phyloP scores from a whole-genome alignment of 2,888 invertebrate genomes.

The Eubasilissa splendida region DNA sequence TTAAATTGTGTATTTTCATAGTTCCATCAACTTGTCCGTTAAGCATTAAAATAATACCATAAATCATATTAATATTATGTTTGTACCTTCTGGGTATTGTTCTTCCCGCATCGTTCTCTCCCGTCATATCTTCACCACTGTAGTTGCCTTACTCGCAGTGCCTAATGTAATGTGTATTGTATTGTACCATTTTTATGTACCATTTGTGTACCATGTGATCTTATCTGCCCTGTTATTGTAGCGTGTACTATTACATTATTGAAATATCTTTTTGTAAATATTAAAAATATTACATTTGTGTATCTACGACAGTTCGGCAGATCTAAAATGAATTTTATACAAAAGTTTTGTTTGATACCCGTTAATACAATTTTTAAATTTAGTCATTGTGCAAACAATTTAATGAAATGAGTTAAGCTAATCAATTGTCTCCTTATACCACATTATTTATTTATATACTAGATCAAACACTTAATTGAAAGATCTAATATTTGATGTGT shows the following conservation, averaged over 20 bases:
- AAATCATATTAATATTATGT: no score
- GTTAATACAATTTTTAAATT: background rate
- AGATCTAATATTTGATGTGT: conserved; percentile 19
- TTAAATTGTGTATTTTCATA: background rate
- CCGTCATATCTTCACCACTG: conserved; percentile 79
- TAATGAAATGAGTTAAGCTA: background rate
- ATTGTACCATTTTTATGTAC: conserved; percentile 58
- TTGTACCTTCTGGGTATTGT: no score
- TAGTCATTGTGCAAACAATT: background rate
- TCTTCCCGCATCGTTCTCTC: conserved; percentile 58
- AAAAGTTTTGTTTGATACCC: conserved; percentile 9
- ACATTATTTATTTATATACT: conserved; percentile 5
- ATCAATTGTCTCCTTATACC: background rate
- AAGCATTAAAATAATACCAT: background rate
- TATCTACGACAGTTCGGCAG: conserved; percentile 30
- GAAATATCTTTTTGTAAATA: conserved; percentile 61
- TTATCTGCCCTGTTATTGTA: conserved; percentile 58
- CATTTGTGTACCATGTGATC: conserved; percentile 59
- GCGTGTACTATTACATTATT: conserved; percentile 56
- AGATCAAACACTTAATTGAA: conserved; percentile 4
- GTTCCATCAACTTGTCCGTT: background rate
- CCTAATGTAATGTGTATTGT: conserved; percentile 75
- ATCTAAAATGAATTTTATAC: conserved; percentile 28
- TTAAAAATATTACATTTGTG: conserved; percentile 58
- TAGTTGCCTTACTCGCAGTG: conserved; percentile 91